phyloP scores from a whole-genome alignment of 2,797 vertebrate species.

The Hemitrygon akajei region DNA sequence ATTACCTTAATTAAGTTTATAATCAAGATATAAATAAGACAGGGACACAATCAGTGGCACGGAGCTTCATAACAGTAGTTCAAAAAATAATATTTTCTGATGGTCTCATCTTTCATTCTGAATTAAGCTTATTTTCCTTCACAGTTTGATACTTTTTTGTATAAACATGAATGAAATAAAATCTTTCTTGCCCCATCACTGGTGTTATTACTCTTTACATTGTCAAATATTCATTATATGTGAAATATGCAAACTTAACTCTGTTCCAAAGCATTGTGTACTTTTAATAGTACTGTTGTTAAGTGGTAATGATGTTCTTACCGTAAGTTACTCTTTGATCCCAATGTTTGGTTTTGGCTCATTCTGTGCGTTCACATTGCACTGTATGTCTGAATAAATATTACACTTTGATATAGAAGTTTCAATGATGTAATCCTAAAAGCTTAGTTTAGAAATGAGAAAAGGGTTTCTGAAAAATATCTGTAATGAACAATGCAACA shows the following conservation, averaged over 20 bases:
- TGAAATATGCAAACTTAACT: neutral
- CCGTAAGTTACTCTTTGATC: neutral
- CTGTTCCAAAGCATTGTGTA: neutral
- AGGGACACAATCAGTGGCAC: no score
- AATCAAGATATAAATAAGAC: neutral
- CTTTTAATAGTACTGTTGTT: neutral
- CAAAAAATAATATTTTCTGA: neutral
- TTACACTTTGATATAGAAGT: slow-evolving; percentile 21
- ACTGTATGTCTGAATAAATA: neutral
- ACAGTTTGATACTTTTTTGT: neutral
- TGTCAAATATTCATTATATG: neutral
- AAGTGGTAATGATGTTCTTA: slow-evolving; percentile 6
- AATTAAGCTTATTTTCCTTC: neutral
- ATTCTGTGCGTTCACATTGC: neutral
- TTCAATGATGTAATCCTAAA: neutral
- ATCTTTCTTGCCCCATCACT: neutral
- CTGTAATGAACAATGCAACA: slow-evolving; percentile 52
- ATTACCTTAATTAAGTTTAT: neutral
- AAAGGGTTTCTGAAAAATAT: slow-evolving; percentile 4
- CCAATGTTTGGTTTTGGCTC: slow-evolving; percentile 17
- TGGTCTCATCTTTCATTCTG: neutral
- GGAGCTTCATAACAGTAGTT: neutral
- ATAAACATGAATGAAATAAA: neutral
- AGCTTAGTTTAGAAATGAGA: neutral
- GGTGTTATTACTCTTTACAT: neutral